Evolutionary conservation across 2,797 vertebrate genomes (phyloP), one percentile per base, ranked within the genome.

Genomic region (Cossypha caffra): DNA sequence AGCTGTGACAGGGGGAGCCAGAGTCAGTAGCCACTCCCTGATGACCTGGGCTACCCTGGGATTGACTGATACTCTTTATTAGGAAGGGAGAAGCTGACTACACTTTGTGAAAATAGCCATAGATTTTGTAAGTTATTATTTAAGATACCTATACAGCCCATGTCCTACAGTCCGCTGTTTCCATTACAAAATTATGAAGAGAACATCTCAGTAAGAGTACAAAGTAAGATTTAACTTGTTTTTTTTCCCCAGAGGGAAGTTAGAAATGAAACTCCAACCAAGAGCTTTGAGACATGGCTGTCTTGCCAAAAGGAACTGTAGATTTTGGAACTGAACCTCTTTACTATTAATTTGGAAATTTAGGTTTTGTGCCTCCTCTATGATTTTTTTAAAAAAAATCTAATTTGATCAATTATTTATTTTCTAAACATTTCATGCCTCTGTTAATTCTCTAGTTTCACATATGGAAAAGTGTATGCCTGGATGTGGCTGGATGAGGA

Each of bases 11-110:
- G 33, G 45, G 72, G 57, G 6, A 92, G 72, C 45, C 81, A 91
- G 61, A 76, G 77, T 88, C 84, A 18, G 92, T 91, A 96, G 95
- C 91, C 81, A 88, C 61, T 68, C 35, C 59, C 57, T 55, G 38
- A 62, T 93, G 92, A 93, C 88, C 92, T 71, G 50, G 71, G 38
- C 92, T 96, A 92, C 84, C 68, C 77, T 55, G 83, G 69, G 37
- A 84, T n/a, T 77, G 54, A 93, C 58, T 59, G 54, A 88, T 62
- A 51, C 5, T 29, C 52, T 73, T 78, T 43, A 54, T 2, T 51
- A 58, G 50, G 68, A 74, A 85, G n/a, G n/a, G 38, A 80, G 35
- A 66, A 80, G 42, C 77, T 80, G 54, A 74, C 66, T 20, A 77
- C 8, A 19, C 13, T 71, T 73, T 18, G 74, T 83, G 72, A 37